Percentiles rank a stretch among this genome's conserved stretches.
Conservation (phyloP, 2,797 vertebrate species). For the Clarias fuscus region DNA sequence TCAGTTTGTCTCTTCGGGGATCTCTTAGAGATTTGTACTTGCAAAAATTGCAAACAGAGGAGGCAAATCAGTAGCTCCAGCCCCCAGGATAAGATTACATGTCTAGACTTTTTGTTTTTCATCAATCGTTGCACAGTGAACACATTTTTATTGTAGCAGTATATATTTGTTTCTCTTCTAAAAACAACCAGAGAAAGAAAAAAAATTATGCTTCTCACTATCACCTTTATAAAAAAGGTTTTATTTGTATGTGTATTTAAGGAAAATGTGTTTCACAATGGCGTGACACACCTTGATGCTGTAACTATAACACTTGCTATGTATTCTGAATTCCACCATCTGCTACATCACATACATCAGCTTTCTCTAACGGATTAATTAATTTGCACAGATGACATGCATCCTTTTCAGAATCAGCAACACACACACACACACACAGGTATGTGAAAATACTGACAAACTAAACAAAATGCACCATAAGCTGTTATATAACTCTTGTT, state of each 20-base stretch:
- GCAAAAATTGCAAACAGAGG: background rate
- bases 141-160: background rate
- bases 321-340: background rate
- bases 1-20: background rate
- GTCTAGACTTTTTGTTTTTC: background rate
- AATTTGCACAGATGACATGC: constrained; percentile 2
- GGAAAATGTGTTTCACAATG: background rate
- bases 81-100: background rate
- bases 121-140: background rate
- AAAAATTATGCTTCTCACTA: background rate
- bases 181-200: background rate
- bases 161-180: background rate
- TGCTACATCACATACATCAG: background rate
- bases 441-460: background rate
- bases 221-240: background rate
- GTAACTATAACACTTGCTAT: background rate
- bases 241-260: background rate
- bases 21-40: background rate
- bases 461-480: background rate
- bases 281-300: background rate
- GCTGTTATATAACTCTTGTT: background rate
- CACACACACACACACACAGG: background rate
- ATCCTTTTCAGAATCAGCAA: background rate
- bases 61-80: background rate
- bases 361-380: constrained; percentile 9